Conservation (phyloP, 2,888 invertebrate species). For the Volucella bombylans region DNA sequence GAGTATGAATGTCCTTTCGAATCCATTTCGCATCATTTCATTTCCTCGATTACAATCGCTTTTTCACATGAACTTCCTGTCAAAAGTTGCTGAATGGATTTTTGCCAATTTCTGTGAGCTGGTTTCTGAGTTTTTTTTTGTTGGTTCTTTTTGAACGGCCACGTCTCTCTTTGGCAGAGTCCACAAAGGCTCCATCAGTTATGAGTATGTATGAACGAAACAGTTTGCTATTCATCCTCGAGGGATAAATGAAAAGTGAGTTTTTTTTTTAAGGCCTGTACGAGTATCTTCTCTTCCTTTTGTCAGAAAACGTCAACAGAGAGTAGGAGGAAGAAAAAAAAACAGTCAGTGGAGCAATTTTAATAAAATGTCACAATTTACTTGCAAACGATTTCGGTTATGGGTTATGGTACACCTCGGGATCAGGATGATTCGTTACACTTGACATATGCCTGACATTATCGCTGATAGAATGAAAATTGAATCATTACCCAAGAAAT, state of each 20-base stretch:
- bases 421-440: constrained; percentile 54
- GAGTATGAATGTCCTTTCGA: constrained; percentile 57
- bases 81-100: constrained; percentile 72
- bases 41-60: constrained; percentile 69
- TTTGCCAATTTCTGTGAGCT: constrained; percentile 56
- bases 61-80: constrained; percentile 71
- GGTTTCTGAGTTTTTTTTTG: constrained; percentile 13
- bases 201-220: constrained; percentile 56
- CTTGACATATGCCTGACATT: constrained; percentile 66
- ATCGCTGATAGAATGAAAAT: constrained; percentile 58
- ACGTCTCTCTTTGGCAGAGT: constrained; percentile 13
- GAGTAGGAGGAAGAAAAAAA: constrained; percentile 17
- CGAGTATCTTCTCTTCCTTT: background rate
- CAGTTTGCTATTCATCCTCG: constrained; percentile 50
- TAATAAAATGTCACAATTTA: constrained; percentile 76
- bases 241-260: constrained; percentile 66
- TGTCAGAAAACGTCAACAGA: constrained; percentile 56
- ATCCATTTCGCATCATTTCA: constrained; percentile 72
- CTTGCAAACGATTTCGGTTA: constrained; percentile 74
- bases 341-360: constrained; percentile 75
- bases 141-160: background rate
- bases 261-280: constrained; percentile 13
- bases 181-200: constrained; percentile 53
- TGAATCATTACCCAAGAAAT: constrained; percentile 59
- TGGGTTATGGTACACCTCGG: constrained; percentile 1